A percentile compares a stretch with the other conserved stretches of the same genome.
Conservation (phyloP, 2,113 vertebrate genomes). For the Atherinomorus stipes region DNA sequence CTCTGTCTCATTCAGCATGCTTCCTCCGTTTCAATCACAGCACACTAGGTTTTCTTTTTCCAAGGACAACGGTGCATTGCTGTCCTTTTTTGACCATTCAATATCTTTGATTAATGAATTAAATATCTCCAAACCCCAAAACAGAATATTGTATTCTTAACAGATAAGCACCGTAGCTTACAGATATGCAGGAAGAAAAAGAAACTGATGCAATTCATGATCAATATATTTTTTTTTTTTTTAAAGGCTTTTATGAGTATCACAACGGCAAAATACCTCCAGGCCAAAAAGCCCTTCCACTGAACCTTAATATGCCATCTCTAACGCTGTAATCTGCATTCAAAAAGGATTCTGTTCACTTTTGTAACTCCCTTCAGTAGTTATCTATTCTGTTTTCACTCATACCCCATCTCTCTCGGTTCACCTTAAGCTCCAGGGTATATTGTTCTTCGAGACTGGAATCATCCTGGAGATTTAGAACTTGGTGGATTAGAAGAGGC, state of each 20-base stretch:
- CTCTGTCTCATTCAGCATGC: background rate
- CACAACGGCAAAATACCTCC: conserved; percentile 29
- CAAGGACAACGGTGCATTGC: background rate
- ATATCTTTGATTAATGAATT: conserved; percentile 1
- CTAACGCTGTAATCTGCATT: conserved; percentile 52
- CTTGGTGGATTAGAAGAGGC: conserved; percentile 73
- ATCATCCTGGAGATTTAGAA: conserved; percentile 80
- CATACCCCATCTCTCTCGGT: conserved; percentile 31
- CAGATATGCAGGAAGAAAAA: conserved; percentile 10
- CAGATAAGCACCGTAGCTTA: conserved; percentile 21
- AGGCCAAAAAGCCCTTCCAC: conserved; percentile 26
- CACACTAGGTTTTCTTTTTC: background rate
- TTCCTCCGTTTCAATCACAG: background rate
- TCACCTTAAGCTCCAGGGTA: conserved; percentile 67
- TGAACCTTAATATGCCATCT: conserved; percentile 56
- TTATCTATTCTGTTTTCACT: conserved; percentile 55
- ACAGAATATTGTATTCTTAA: background rate
- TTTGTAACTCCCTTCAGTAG: conserved; percentile 57
- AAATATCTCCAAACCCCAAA: conserved; percentile 1
- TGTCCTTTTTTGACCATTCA: background rate
- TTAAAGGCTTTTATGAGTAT: conserved; percentile 16
- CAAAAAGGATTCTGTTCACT: conserved; percentile 65
- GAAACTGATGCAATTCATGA: conserved; percentile 38
- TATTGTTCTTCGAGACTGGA: conserved; percentile 71
- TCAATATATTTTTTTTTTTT: conserved; percentile 4